Percentiles rank a stretch among this genome's conserved stretches.
These are phyloP conservation scores for Euura lappo DNA, from an alignment of 1,140 invertebrate genomes.

Conservation along the genomic window DNA sequence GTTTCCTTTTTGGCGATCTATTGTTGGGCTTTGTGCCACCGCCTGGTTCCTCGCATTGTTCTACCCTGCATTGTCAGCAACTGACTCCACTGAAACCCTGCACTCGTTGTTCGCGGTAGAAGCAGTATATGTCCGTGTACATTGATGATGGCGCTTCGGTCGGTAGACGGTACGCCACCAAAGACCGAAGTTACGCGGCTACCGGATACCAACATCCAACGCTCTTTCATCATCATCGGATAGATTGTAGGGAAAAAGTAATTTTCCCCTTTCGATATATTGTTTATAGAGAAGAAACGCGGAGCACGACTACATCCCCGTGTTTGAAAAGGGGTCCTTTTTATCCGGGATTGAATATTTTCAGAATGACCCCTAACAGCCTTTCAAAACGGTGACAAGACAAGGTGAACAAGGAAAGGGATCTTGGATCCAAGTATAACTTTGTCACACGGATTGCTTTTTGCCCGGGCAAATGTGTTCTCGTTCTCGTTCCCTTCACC, in stretches of 20 bases:
- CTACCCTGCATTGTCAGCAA: constrained; percentile 33
- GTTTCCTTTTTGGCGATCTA: constrained; percentile 46
- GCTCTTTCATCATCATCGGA: constrained; percentile 5
- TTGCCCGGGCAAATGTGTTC: constrained; percentile 29
- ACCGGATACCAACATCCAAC: not conserved
- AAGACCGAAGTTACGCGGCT: not conserved
- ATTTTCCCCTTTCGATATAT: too few species aligned
- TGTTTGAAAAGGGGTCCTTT: too few species aligned
- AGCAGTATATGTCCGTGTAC: not conserved
- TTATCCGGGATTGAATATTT: not conserved
- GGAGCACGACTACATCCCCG: too few species aligned
- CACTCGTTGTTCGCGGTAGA: not conserved
- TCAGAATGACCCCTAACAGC: not conserved
- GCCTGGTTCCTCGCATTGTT: constrained; percentile 32
- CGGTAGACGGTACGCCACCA: not conserved
- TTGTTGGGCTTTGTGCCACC: constrained; percentile 39
- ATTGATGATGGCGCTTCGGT: not conserved
- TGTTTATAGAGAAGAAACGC: too few species aligned
- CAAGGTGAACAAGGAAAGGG: constrained; percentile 14
- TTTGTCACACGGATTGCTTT: constrained; percentile 46
- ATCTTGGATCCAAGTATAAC: constrained; percentile 42
- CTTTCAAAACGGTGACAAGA: constrained; percentile 22
- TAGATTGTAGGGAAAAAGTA: not conserved
- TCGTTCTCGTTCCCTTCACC: constrained; percentile 16
- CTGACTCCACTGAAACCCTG: constrained; percentile 6